Base-by-base conservation (phyloP, 37 sponge, comb jelly and placozoan species). In the Agelas oroides region DNA sequence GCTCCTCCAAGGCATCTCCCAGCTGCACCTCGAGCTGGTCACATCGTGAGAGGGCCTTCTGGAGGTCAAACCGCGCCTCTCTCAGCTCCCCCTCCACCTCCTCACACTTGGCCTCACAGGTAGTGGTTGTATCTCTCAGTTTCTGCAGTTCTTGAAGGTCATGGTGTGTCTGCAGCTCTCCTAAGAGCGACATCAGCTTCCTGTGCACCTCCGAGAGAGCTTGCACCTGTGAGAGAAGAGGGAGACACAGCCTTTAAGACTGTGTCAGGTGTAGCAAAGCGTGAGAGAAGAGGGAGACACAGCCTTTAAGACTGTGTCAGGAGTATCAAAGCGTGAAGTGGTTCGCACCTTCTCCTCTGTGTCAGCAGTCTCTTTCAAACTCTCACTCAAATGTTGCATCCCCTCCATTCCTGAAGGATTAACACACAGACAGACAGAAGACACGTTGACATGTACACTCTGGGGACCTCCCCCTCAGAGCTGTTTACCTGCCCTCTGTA, bases 1-100 rank as follows among this genome's bases (percentile, higher is more conserved):
- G 65, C 25, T 79, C 79, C 20, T 64, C 68, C 17, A 76, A 15
- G 1, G 76, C 68, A 25, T 76, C 56, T 27, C 33, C 35, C 18
- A 90, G 61, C 70, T 79, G 79, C 13, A n/a, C 25, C 80, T 90
- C 80, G 31, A 90, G 56, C 23, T 67, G 68, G 14, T 90, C 85
- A 8, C 64, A 46, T 12, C 75, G 34, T 24, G 80, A 34, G 28
- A 55, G 69, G 30, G 65, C 37, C 39, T 66, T 65, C 69, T 84
- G 59, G 31, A 84, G 40, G 24, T 78, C 79, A 61, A 84, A 90
- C 37, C 76, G 38, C 6, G 85, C 65, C 28, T 84, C 85, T 17
- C 76, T 76, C 65, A 84, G 57, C 21, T 37, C 20, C 11, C 15
- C 66, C 58, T 84, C 77, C 37, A 84, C 58, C 23, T 78, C 63